phyloP scores from a whole-genome alignment of 1,140 invertebrate species.

The Apis laboriosa region DNA sequence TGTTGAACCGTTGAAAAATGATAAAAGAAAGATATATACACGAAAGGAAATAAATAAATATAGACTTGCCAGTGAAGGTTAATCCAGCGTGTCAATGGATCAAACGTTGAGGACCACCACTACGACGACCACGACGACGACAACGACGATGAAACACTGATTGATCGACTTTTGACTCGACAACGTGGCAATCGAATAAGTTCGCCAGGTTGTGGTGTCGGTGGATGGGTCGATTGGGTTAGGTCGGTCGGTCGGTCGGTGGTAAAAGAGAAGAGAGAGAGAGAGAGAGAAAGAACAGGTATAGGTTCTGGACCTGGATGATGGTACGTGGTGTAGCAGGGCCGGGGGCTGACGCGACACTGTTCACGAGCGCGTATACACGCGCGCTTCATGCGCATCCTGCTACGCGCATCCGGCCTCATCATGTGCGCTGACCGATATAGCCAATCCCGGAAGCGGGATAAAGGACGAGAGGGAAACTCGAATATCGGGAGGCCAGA shows the following conservation, averaged over 20 bases:
- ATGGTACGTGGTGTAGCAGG: slow-evolving; percentile 78
- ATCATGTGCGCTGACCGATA: slow-evolving; percentile 59
- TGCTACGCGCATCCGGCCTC: slow-evolving; percentile 60
- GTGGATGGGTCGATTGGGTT: slow-evolving; percentile 54
- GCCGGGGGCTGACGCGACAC: slow-evolving; percentile 80
- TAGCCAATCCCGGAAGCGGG: slow-evolving; percentile 43
- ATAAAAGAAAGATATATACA: background rate
- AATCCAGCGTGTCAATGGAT: slow-evolving; percentile 42
- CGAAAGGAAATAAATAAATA: background rate
- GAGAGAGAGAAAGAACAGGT: slow-evolving; percentile 71
- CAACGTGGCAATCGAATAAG: slow-evolving; percentile 59
- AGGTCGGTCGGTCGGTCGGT: slow-evolving; percentile 55
- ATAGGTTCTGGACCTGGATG: slow-evolving; percentile 77
- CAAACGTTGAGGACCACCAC: slow-evolving; percentile 47
- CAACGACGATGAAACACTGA: slow-evolving; percentile 50
- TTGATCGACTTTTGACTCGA: slow-evolving; percentile 61
- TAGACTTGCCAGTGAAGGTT: slow-evolving; percentile 60
- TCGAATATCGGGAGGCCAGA: background rate
- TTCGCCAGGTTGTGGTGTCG: slow-evolving; percentile 49
- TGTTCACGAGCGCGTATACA: slow-evolving; percentile 71
- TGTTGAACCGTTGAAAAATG: too few species aligned
- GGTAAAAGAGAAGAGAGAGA: slow-evolving; percentile 52
- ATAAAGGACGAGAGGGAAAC: slow-evolving; percentile 22
- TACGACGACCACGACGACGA: slow-evolving; percentile 34
- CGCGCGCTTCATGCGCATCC: slow-evolving; percentile 69